Evolutionary conservation across 2,113 vertebrate genomes (phyloP), one percentile per base, ranked within the genome.

Genomic region (Paramisgurnus dabryanus): DNA sequence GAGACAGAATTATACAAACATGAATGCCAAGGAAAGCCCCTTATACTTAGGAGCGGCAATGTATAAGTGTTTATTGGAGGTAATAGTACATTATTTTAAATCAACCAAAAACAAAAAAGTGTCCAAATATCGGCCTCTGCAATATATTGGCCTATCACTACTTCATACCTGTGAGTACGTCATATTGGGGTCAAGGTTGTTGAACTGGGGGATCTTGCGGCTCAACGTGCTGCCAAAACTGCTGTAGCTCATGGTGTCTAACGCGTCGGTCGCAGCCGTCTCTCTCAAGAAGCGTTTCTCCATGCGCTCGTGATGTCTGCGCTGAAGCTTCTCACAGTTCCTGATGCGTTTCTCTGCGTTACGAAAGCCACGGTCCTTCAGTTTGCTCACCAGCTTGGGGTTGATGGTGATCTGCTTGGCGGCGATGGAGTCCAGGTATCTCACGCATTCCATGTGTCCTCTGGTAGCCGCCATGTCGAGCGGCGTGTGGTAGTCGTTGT

Each of bases 401-500:
- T 96, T 98, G 74, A 99, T 93, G 84, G 92, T 85, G 63, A 93
- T 95, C 89, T 99, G 97, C 90, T 99, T 99, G 91, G 94, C 92
- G 17, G 96, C 96, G 0, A 98, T 95, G 3, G 95, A 95, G 88
- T 99, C 97, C 91, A 99, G 92, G 88, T 98, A 98, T 27, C 96
- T 94, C 78, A 99, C 97, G 4, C 96, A 96, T 64, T 98, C 95
- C 97, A 98, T 97, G 92, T 98, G 97, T 43, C 93, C 95, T 83
- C 97, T 97, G 86, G 94, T 94, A 87, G 97, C 97, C 1, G 95
- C 96, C 97, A 98, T 98, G 93, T 99, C 96, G 92, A 99, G 89
- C 0, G 98, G 97, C 0, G 97, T 98, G 90, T 98, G 97, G 87
- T 96, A 98, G 90, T 99, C 96, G 43, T 98, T 99, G 92, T 99